Conservation (phyloP, 1,140 invertebrate genomes). For the Orius laevigatus region DNA sequence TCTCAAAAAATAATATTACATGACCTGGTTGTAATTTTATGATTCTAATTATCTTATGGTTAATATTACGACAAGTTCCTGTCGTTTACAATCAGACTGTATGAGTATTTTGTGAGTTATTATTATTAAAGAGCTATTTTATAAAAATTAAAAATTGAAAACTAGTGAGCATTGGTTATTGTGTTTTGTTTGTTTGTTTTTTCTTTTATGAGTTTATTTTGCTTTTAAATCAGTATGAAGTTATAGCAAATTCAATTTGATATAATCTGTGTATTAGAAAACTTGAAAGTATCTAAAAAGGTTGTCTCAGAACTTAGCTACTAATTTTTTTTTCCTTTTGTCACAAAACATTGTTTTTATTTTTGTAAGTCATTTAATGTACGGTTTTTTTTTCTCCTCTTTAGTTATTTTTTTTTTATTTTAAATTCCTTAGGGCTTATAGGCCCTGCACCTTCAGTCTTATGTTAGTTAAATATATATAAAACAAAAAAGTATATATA, state of each 20-base stretch:
- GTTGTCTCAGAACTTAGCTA: conserved; percentile 11
- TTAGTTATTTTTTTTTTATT: conserved; percentile 5
- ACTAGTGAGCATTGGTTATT: conserved; percentile 8
- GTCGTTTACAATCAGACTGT: conserved; percentile 20
- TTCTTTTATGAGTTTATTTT: background rate
- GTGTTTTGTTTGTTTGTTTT: conserved; percentile 9
- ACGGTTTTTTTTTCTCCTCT: conserved; percentile 11
- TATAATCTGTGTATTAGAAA: conserved; percentile 4
- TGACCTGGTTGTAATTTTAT: conserved; percentile 13
- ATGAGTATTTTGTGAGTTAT: conserved; percentile 3
- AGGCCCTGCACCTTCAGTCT: conserved; percentile 10
- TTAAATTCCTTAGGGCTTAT: conserved; percentile 6
- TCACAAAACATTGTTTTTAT: conserved; percentile 9
- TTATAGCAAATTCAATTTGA: conserved; percentile 1
- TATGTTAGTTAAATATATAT: conserved; percentile 4
- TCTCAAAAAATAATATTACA: conserved; percentile 10
- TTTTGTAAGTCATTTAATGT: conserved; percentile 10
- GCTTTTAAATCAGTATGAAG: conserved; percentile 10
- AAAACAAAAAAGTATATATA: conserved; percentile 8
- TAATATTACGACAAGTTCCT: conserved; percentile 13
- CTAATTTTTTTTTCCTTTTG: conserved; percentile 4
- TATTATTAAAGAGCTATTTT: conserved; percentile 12
- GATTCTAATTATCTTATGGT: conserved; percentile 7
- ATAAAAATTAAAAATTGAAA: conserved; percentile 5
- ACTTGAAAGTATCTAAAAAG: conserved; percentile 5